These are phyloP conservation scores for Columba guinea DNA, from an alignment of 2,797 vertebrate species.

Conservation along the genomic window DNA sequence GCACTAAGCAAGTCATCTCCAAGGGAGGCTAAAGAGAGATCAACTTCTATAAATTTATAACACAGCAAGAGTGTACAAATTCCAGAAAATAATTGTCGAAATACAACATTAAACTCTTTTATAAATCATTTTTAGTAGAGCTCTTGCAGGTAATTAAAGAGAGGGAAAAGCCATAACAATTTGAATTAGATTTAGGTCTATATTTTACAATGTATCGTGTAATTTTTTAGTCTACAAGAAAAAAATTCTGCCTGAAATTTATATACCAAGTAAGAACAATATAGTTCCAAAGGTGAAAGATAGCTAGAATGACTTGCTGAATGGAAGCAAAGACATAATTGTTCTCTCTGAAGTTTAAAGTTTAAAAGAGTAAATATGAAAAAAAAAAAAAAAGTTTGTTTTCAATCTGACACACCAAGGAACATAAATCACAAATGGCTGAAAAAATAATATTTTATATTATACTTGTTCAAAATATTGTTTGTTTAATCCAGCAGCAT, in stretches of 20 bases:
- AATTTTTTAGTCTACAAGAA: conserved; percentile 10
- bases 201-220: conserved; percentile 21
- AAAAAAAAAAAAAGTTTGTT: background rate
- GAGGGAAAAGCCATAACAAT: background rate
- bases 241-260: conserved; percentile 7
- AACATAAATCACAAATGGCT: background rate
- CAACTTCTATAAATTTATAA: background rate
- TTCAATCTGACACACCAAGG: background rate
- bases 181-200: conserved; percentile 10
- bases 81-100: conserved; percentile 28
- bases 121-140: conserved; percentile 52
- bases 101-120: background rate
- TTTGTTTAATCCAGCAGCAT: background rate
- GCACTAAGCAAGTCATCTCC: background rate
- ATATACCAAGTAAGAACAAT: conserved; percentile 38
- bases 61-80: background rate
- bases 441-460: background rate
- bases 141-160: conserved; percentile 27
- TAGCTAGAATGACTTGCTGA: background rate
- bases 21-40: background rate
- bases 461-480: background rate
- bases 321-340: background rate
- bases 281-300: background rate
- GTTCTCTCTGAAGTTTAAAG: background rate
- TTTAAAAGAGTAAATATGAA: background rate